phyloP scores from a whole-genome alignment of 2,888 invertebrate species.

The Nomada lathburiana region DNA sequence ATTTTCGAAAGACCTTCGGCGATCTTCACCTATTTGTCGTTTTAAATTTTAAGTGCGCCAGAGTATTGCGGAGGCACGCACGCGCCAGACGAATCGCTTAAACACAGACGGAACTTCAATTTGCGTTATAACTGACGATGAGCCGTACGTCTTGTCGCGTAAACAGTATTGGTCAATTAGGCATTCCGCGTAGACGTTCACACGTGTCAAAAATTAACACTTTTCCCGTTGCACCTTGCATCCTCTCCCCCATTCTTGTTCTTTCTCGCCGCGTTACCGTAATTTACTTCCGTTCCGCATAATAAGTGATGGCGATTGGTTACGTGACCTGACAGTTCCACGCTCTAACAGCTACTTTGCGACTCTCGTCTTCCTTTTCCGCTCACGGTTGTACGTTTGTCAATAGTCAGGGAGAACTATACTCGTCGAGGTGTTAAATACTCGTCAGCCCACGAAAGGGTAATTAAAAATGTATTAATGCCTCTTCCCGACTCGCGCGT shows the following conservation, averaged over 20 bases:
- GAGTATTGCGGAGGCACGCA: conserved; percentile 63
- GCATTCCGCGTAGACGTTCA: conserved; percentile 3
- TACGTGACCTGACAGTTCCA: conserved; percentile 73
- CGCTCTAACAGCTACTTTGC: conserved; percentile 14
- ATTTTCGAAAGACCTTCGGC: too few relatives aligned
- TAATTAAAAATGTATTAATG: conserved; percentile 26
- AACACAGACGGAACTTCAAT: conserved; percentile 54
- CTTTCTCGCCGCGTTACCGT: conserved; percentile 16
- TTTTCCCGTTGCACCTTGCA: neutral
- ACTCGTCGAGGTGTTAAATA: conserved; percentile 2
- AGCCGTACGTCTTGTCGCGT: conserved; percentile 1
- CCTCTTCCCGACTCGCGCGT: too few relatives aligned
- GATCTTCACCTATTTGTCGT: neutral
- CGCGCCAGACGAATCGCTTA: conserved; percentile 59
- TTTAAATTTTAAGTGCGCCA: conserved; percentile 49
- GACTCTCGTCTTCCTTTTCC: neutral
- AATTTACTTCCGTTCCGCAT: conserved; percentile 69
- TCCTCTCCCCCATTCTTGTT: neutral
- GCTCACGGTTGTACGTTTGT: conserved; percentile 21
- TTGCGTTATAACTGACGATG: conserved; percentile 40
- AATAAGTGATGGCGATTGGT: conserved; percentile 74
- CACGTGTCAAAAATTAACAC: conserved; percentile 23
- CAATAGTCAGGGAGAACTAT: neutral
- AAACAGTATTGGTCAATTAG: conserved; percentile 35
- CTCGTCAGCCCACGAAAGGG: neutral